These are phyloP conservation scores for Tiliqua scincoides DNA, from an alignment of 2,113 vertebrate genomes.

Conservation along the genomic window DNA sequence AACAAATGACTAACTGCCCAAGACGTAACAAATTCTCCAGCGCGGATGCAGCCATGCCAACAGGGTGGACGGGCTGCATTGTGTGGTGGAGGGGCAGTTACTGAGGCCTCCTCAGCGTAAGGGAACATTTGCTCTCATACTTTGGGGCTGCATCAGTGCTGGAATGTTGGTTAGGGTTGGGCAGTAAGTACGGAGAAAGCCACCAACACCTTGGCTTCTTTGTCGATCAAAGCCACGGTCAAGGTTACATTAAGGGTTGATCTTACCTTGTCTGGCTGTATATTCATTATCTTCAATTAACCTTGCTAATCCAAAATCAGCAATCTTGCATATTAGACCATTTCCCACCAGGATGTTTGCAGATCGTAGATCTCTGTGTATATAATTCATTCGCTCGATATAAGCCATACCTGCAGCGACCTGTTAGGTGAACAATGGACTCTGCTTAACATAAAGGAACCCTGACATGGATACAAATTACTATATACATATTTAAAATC, in stretches of 20 bases:
- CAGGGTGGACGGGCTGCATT: no score
- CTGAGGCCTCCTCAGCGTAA: no score
- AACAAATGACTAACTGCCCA: neutral
- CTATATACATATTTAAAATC: neutral
- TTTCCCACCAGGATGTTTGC: conserved; percentile 97
- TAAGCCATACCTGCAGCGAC: conserved; percentile 96
- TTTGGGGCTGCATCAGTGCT: no score
- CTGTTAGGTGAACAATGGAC: conserved; percentile 54
- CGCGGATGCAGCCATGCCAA: no score
- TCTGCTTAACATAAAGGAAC: neutral
- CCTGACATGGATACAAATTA: neutral
- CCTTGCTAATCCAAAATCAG: conserved; percentile 94
- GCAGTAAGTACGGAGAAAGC: neutral
- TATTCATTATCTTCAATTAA: conserved; percentile 98
- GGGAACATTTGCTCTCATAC: no score
- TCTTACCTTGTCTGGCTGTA: conserved; percentile 93
- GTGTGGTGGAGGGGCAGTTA: no score
- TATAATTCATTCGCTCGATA: conserved; percentile 99
- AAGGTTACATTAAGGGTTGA: fast-evolving
- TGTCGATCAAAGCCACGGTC: neutral
- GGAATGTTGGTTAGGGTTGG: no score
- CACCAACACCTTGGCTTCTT: neutral
- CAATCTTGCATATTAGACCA: conserved; percentile 95
- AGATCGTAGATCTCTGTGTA: conserved; percentile 94
- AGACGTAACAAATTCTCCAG: no score